phyloP scores from a whole-genome alignment of 2,113 vertebrate genomes.

The Peucedramus taeniatus region DNA sequence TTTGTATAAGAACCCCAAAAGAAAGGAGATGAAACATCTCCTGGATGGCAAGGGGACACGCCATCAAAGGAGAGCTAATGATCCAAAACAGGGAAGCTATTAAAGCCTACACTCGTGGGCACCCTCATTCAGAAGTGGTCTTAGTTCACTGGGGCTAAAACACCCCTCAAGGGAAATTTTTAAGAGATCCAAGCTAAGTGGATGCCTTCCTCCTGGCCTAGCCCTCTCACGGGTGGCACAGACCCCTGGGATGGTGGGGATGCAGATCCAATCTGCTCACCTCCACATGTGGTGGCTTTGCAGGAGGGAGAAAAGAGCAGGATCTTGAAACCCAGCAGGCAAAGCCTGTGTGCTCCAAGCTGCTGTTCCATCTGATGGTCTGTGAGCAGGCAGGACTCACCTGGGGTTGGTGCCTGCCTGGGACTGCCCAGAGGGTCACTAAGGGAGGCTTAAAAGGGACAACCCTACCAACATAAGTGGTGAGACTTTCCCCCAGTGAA shows the following conservation, averaged over 20 bases:
- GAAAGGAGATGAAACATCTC: background rate
- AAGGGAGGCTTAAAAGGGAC: background rate
- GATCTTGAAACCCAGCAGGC: background rate
- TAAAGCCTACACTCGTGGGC: background rate
- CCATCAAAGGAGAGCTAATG: background rate
- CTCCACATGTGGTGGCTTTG: accelerated
- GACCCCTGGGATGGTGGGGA: background rate
- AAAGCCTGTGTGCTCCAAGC: background rate
- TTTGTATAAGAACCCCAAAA: background rate
- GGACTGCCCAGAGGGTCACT: background rate
- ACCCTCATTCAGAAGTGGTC: background rate
- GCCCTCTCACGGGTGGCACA: background rate
- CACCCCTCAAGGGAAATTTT: background rate
- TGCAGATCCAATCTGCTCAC: background rate
- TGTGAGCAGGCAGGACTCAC: background rate
- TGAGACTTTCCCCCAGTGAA: background rate
- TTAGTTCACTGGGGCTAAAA: background rate
- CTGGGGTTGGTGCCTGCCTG: background rate
- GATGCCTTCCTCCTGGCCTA: background rate
- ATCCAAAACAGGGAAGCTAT: background rate
- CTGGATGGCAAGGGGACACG: background rate
- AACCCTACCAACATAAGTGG: background rate
- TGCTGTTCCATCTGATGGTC: background rate
- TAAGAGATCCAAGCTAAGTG: background rate
- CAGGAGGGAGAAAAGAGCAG: background rate